Evolutionary conservation across 2,113 vertebrate species (phyloP).

Genomic region (Cinclus mexicanus): DNA sequence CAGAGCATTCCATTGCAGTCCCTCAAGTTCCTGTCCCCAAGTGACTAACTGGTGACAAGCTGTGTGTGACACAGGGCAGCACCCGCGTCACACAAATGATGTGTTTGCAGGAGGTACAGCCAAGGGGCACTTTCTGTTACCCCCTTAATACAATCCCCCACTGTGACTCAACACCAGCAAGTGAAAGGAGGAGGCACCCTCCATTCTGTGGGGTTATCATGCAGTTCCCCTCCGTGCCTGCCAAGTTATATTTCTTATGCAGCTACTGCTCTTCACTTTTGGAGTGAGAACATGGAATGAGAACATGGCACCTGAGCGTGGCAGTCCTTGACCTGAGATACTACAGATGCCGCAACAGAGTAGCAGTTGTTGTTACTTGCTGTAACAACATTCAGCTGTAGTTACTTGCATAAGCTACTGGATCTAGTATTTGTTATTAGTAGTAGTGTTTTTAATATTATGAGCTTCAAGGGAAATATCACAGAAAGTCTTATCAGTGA

Average conservation of each 20-base stretch:
- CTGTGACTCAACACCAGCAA: neutral
- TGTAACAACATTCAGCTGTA: neutral
- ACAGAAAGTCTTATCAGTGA: neutral
- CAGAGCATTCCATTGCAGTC: neutral
- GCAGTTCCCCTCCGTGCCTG: fast-evolving
- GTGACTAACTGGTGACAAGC: neutral
- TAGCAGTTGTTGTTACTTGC: neutral
- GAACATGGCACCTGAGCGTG: neutral
- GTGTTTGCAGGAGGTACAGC: neutral
- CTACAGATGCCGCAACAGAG: neutral
- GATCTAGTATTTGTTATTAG: neutral
- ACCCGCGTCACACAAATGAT: fast-evolving
- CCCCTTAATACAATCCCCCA: neutral
- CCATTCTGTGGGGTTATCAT: neutral
- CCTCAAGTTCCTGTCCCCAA: neutral
- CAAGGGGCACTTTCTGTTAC: neutral
- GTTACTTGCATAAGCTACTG: neutral
- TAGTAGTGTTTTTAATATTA: neutral
- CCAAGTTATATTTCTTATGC: neutral
- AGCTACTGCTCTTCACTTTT: neutral
- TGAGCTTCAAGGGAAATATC: neutral
- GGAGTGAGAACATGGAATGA: neutral
- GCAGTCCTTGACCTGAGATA: neutral
- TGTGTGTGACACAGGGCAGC: neutral
- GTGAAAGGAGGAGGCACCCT: neutral